These are phyloP conservation scores for Trochalopteron elliotii DNA, from an alignment of 2,113 vertebrate species.

Conservation along the genomic window DNA sequence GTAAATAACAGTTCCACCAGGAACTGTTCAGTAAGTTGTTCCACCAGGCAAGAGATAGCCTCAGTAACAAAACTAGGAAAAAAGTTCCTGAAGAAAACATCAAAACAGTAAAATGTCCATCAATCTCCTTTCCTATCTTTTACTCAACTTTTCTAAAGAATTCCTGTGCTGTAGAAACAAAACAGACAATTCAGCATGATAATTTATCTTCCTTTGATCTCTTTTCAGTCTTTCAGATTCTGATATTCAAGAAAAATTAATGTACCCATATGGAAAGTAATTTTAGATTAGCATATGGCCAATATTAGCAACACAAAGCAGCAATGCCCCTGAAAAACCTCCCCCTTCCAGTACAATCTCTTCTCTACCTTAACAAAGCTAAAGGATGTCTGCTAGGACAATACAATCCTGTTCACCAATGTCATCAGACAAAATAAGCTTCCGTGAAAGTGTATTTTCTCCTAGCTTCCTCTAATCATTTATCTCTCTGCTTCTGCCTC, in stretches of 20 bases:
- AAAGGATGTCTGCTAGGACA: neutral
- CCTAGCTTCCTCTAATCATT: neutral
- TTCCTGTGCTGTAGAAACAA: neutral
- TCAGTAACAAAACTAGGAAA: neutral
- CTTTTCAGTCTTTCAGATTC: neutral
- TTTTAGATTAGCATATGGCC: neutral
- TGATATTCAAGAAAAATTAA: neutral
- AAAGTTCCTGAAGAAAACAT: neutral
- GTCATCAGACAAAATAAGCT: neutral
- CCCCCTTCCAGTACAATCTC: neutral
- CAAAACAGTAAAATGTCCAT: neutral
- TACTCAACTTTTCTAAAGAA: neutral
- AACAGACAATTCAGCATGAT: neutral
- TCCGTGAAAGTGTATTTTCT: neutral
- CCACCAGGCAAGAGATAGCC: neutral
- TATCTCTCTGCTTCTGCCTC: neutral
- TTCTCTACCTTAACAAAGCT: neutral
- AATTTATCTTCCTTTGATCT: neutral
- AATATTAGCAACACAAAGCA: neutral
- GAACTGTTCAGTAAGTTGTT: no score
- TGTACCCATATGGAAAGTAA: neutral
- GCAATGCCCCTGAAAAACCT: neutral
- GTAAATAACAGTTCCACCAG: neutral
- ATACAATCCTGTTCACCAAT: neutral
- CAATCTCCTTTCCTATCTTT: neutral